Evolutionary conservation across 2,113 vertebrate genomes (phyloP), one percentile per base, ranked within the genome.

Genomic region (Indri indri): DNA sequence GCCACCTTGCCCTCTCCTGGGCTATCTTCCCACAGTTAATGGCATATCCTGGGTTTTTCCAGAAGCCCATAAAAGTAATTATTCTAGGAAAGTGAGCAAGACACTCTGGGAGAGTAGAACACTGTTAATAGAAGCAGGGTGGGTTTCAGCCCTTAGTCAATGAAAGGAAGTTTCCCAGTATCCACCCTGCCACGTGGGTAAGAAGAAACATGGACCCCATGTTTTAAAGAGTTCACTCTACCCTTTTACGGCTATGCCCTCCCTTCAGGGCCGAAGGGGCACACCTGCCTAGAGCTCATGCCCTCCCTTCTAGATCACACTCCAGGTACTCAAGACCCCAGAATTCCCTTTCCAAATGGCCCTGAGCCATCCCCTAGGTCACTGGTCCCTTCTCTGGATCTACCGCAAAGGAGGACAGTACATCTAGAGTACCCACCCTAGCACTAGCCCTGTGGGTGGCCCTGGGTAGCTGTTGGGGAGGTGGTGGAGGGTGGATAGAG

Each of bases 111-210:
- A 86, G 54, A 45, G 32, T 6, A 22, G 5, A 74, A 50, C 30
- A 52, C 9, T 10, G 34, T 8, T 81, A 65, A 45, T 10, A 50
- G 23, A 45, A 32, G 1, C 6, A 3, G 6, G 16, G 16, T 34
- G 11, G 11, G 9, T 73, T 76, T 92, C 32, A 94, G 76, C 12
- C 7, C n/a, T 66, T 4, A 6, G 13, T 83, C 63, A 47, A 45
- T 23, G 9, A 3, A 50, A 20, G 57, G 59, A 88, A 40, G 34
- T 32, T 88, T 40, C 70, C 50, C 22, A 1, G 18, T 54, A 52
- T 9, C 63, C 23, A 13, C 47, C 8, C 7, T 65, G 2, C 0
- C 0, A 23, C 6, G 2, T 79, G 18, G 17, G 47, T 30, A 8
- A n/a, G 17, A 61, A 12, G 61, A 13, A 32, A 5, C 7, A 61